A percentile compares a stretch with the other conserved stretches of the same genome.
Evolutionary conservation across 23 tunicate genomes (phyloP).

Genomic region (Diplosoma virens): DNA sequence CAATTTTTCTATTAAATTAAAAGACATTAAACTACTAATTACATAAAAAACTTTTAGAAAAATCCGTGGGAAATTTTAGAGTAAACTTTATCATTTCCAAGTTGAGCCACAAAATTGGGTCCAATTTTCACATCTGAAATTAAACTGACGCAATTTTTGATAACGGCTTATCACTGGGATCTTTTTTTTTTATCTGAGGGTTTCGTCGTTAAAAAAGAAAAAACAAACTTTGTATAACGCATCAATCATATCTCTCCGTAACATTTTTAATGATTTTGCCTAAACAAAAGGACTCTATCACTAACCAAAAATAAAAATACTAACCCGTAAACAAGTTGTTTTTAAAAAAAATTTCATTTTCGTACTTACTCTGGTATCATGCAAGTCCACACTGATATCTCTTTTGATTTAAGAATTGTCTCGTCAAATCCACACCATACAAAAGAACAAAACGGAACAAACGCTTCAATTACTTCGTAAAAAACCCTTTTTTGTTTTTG

Average conservation of each 20-base stretch:
- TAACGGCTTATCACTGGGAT: too few relatives aligned
- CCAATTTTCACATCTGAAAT: too few relatives aligned
- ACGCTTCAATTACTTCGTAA: constrained; percentile 36
- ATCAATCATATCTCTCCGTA: not conserved
- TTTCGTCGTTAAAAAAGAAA: too few relatives aligned
- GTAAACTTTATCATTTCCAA: too few relatives aligned
- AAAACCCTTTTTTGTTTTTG: constrained; percentile 20
- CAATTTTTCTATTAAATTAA: too few relatives aligned
- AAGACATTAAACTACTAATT: too few relatives aligned
- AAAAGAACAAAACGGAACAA: constrained; percentile 58
- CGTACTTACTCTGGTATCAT: constrained; percentile 37
- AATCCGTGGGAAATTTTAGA: too few relatives aligned
- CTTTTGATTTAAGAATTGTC: not conserved
- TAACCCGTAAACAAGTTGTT: not conserved
- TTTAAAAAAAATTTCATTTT: not conserved
- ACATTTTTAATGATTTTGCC: not conserved
- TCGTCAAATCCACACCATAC: constrained; percentile 72
- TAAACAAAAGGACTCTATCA: not conserved
- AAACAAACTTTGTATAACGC: too few relatives aligned
- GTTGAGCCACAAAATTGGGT: too few relatives aligned
- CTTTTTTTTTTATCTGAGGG: too few relatives aligned
- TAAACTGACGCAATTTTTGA: too few relatives aligned
- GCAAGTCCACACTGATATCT: constrained; percentile 62
- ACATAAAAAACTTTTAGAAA: too few relatives aligned
- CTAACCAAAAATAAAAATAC: not conserved